These are phyloP conservation scores for Thamnaconus septentrionalis DNA, from an alignment of 2,113 vertebrate genomes.

Conservation along the genomic window DNA sequence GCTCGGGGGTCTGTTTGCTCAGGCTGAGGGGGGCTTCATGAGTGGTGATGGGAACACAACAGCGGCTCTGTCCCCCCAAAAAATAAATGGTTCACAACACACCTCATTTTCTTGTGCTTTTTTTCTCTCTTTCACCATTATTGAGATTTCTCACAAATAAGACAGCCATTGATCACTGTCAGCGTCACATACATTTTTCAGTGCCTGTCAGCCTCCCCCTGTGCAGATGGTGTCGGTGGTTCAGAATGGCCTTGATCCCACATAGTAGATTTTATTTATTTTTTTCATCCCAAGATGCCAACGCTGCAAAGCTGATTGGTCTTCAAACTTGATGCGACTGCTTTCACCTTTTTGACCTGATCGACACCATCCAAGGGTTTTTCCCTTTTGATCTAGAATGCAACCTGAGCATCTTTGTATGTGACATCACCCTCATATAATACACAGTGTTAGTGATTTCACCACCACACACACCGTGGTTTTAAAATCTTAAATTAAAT, in stretches of 20 bases:
- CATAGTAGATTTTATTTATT: too few species aligned
- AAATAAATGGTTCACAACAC: slow-evolving; percentile 62
- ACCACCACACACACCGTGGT: too few species aligned
- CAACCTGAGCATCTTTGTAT: too few species aligned
- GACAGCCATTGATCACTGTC: slow-evolving; percentile 55
- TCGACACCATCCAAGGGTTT: neutral
- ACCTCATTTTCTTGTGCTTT: slow-evolving; percentile 62
- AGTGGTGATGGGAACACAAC: slow-evolving; percentile 48
- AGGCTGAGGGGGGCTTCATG: slow-evolving; percentile 37
- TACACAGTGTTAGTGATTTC: too few species aligned
- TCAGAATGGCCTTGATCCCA: too few species aligned
- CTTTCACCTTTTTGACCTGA: slow-evolving; percentile 7
- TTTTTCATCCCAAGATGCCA: too few species aligned
- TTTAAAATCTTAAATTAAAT: too few species aligned
- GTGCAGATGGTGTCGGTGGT: too few species aligned
- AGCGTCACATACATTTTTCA: slow-evolving; percentile 18
- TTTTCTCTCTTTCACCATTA: slow-evolving; percentile 49
- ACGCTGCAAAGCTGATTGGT: too few species aligned
- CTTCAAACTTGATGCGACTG: neutral
- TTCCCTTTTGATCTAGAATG: too few species aligned
- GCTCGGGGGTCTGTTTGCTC: slow-evolving; percentile 48
- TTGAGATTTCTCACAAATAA: slow-evolving; percentile 63
- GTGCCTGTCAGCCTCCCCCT: neutral
- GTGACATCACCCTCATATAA: too few species aligned
- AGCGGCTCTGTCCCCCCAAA: slow-evolving; percentile 39